Evolutionary conservation across 1,140 invertebrate genomes (phyloP), one percentile per base, ranked within the genome.

Genomic region (Euura lappo): DNA sequence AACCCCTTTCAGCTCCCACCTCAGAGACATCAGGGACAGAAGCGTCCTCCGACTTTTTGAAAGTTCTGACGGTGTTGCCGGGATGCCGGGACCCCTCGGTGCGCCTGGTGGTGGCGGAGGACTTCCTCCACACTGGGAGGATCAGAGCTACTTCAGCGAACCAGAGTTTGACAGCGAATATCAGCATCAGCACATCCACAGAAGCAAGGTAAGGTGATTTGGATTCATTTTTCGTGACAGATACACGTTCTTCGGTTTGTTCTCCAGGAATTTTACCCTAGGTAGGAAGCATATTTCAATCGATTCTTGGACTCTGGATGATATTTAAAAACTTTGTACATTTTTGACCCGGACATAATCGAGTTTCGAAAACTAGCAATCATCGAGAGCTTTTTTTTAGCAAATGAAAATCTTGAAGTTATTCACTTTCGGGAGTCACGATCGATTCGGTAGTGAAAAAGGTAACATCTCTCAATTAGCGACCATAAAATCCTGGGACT

Each of bases 151-250:
- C 85, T 97, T 97, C 89, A 97, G 95, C 77, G 96, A 97, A 81
- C 96, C 96, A 2, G 96, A 98, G 86, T 97, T 97, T 80, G 96
- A 97, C 84, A 96, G 95, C 42, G 96, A 97, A 78, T 97, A 95
- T 84, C 95, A 97, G 80, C 94, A 96, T 84, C 95, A 97, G 86
- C 96, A 98, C 85, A 96, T 97, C 68, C 96, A 97, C 84, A 96
- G 97, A 85, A 93, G 94, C 75, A 97, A 97, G 93, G 95, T 97
- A 88, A 28, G 91, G 92, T 86, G 47, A 11, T 42, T 1, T 28
- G 28, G 28, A 28, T 28, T 28, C 1, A 28, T 28, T 28, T 28
- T 28, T 28, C 28, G 28, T 28, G 60, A 10, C 2, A 64, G 60
- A 64, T 64, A 64, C 60, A 64, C 13, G 60, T 64, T 10, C 28